Evolutionary conservation across 2,797 vertebrate genomes (phyloP).

Genomic region (Xiphophorus birchmanni): DNA sequence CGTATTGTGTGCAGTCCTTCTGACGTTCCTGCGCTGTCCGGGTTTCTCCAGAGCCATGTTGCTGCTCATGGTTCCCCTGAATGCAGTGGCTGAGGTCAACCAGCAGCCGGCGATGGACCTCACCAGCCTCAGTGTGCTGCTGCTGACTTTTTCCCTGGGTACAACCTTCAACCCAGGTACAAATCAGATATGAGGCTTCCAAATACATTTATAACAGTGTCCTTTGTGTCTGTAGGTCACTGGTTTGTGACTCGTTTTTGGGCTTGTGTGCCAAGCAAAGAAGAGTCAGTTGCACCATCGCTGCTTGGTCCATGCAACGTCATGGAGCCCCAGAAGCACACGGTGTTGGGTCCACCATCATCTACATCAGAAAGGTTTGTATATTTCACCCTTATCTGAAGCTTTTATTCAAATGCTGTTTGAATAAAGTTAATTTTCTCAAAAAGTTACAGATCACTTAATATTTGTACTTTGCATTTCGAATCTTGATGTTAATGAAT

Average conservation of each 20-base stretch:
- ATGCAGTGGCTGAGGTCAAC: slow-evolving; percentile 79
- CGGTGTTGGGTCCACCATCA: slow-evolving; percentile 39
- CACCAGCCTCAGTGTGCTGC: slow-evolving; percentile 73
- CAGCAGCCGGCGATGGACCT: slow-evolving; percentile 81
- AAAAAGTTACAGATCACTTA: background rate
- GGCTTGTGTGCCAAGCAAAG: slow-evolving; percentile 30
- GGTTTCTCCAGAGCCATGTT: slow-evolving; percentile 71
- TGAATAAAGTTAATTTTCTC: background rate
- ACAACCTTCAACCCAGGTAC: background rate
- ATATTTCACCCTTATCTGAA: background rate
- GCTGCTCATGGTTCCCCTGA: slow-evolving; percentile 79
- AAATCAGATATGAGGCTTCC: too few relatives aligned
- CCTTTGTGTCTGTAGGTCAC: slow-evolving; percentile 64
- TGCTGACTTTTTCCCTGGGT: slow-evolving; percentile 74
- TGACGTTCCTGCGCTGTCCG: slow-evolving; percentile 82
- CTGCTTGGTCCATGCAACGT: slow-evolving; percentile 16
- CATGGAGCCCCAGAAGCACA: slow-evolving; percentile 37
- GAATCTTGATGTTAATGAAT: background rate
- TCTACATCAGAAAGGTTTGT: slow-evolving; percentile 81
- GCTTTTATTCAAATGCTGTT: background rate
- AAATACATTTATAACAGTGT: background rate
- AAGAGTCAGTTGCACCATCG: background rate
- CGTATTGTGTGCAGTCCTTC: slow-evolving; percentile 74
- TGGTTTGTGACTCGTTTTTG: slow-evolving; percentile 68
- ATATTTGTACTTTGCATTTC: background rate